phyloP scores from a whole-genome alignment of 2,113 vertebrate genomes.

The Actenoides hombroni region DNA sequence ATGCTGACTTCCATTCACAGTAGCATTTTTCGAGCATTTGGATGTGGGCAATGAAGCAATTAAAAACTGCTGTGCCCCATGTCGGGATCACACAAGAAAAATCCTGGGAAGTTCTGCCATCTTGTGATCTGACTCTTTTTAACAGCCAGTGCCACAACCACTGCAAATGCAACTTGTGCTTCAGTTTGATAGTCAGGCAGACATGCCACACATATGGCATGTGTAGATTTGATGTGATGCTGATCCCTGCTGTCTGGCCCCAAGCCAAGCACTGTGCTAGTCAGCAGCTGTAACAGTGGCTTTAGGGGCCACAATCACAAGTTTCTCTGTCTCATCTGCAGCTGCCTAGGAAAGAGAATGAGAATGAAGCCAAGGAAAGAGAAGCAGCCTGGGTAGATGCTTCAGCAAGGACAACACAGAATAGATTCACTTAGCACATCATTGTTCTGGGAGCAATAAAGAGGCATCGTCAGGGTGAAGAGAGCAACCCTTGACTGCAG shows the following conservation, averaged over 20 bases:
- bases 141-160: background rate
- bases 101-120: background rate
- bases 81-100: background rate
- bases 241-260: background rate
- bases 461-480: background rate
- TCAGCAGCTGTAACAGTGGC: background rate
- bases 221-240: rapidly evolving
- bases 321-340: background rate
- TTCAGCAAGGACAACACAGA: background rate
- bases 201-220: rapidly evolving
- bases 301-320: background rate
- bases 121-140: background rate
- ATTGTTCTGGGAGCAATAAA: background rate
- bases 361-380: background rate
- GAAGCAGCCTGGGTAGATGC: background rate
- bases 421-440: background rate
- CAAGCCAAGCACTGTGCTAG: background rate
- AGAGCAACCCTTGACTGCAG: background rate
- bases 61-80: background rate
- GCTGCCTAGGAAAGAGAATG: background rate
- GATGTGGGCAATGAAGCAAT: background rate
- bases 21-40: background rate
- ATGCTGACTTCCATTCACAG: background rate
- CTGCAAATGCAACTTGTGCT: rapidly evolving
- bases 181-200: background rate